Percentiles rank a stretch among this genome's conserved stretches.
Evolutionary conservation across 2,797 vertebrate species (phyloP).

Genomic region (Megalops cyprinoides): DNA sequence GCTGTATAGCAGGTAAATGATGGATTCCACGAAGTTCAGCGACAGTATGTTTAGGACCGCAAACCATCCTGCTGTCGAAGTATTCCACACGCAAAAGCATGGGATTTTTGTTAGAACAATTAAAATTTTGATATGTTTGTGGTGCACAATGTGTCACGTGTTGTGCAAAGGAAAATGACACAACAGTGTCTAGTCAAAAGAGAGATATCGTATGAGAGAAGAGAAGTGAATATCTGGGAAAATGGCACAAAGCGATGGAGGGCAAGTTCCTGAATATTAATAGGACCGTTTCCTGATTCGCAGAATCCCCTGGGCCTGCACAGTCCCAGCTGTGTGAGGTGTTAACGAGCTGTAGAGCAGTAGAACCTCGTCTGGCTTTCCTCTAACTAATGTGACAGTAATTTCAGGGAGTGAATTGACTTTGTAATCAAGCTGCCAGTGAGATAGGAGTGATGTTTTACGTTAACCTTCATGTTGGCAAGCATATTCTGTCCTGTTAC

Average conservation of each 20-base stretch:
- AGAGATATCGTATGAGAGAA: not conserved
- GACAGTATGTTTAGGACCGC: not conserved
- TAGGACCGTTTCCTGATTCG: not conserved
- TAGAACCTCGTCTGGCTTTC: not conserved
- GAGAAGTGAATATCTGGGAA: not conserved
- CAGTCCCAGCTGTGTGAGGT: not conserved
- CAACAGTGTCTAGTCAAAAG: not conserved
- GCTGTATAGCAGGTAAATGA: not conserved
- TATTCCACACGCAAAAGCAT: not conserved
- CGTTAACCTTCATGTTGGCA: not conserved
- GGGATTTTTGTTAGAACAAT: not conserved
- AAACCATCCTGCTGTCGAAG: not conserved
- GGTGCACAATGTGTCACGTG: not conserved
- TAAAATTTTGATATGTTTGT: not conserved
- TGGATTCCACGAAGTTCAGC: not conserved
- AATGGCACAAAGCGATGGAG: not conserved
- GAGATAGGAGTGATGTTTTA: too few relatives aligned
- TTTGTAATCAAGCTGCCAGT: not conserved
- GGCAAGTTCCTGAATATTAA: slow-evolving; percentile 3
- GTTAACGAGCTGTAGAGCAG: not conserved
- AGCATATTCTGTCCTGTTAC: not conserved
- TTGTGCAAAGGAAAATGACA: too few relatives aligned
- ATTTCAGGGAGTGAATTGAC: not conserved
- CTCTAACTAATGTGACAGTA: not conserved
- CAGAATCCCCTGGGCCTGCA: not conserved